A percentile compares a stretch with the other conserved stretches of the same genome.
phyloP scores from a whole-genome alignment of 2,113 vertebrate species.

The Gila orcuttii region DNA sequence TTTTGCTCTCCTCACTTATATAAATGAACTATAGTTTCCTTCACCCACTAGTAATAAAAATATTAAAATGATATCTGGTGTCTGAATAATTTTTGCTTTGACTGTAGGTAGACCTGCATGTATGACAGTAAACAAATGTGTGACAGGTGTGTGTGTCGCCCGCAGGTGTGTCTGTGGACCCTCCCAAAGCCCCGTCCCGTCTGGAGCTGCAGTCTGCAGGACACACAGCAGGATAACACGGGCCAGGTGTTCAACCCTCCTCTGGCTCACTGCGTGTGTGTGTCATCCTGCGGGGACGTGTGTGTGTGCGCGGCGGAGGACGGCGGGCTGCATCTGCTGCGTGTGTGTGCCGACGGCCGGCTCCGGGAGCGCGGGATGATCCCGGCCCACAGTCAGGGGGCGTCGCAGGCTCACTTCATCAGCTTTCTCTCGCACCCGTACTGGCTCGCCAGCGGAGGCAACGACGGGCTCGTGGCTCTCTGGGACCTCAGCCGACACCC shows the following conservation, averaged over 20 bases:
- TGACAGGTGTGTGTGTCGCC: no score
- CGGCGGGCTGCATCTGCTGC: slow-evolving; percentile 84
- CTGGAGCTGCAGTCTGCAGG: slow-evolving; percentile 88
- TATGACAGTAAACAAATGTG: no score
- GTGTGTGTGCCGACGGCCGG: slow-evolving; percentile 78
- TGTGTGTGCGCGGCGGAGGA: slow-evolving; percentile 91
- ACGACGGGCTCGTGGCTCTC: slow-evolving; percentile 86
- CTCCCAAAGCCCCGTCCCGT: slow-evolving; percentile 90
- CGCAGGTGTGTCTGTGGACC: slow-evolving; percentile 91
- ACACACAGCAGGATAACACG: slow-evolving; percentile 75
- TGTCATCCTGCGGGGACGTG: slow-evolving; percentile 85
- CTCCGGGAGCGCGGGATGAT: slow-evolving; percentile 81
- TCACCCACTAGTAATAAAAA: no score
- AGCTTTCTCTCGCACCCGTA: slow-evolving; percentile 78
- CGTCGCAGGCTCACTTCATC: slow-evolving; percentile 88
- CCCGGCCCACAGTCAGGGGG: slow-evolving; percentile 84
- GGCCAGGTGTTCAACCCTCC: slow-evolving; percentile 91
- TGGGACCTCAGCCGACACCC: slow-evolving; percentile 83
- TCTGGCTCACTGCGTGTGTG: slow-evolving; percentile 85
- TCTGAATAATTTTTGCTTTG: no score
- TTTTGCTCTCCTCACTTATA: no score
- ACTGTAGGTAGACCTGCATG: no score
- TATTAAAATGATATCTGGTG: no score
- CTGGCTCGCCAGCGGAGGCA: slow-evolving; percentile 89
- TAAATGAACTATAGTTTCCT: no score